Conservation (phyloP, 2,888 invertebrate species). For the Lymantria dispar region DNA sequence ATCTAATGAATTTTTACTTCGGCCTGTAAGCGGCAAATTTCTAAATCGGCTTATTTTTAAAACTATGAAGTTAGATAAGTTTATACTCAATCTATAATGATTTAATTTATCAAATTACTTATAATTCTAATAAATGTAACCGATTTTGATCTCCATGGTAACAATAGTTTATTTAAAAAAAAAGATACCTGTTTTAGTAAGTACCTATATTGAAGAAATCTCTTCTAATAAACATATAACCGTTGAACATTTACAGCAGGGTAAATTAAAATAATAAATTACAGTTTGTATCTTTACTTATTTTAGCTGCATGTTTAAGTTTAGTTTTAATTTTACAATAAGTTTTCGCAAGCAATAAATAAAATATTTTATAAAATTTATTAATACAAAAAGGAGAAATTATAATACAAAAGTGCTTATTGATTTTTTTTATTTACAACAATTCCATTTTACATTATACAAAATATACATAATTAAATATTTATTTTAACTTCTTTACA, state of each 20-base stretch:
- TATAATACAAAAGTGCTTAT: constrained; percentile 67
- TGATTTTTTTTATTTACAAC: constrained; percentile 46
- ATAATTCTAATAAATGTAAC: neutral
- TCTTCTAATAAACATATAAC: neutral
- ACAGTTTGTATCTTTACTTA: constrained; percentile 2
- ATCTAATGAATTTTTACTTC: too few species aligned
- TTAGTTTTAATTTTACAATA: constrained; percentile 36
- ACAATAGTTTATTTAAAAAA: constrained; percentile 10
- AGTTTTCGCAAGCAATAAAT: constrained; percentile 58
- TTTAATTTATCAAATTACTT: neutral
- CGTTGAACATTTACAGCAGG: constrained; percentile 13
- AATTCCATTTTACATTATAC: neutral
- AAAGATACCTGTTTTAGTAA: constrained; percentile 12
- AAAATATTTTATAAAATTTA: constrained; percentile 46
- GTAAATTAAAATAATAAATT: constrained; percentile 8
- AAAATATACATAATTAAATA: neutral
- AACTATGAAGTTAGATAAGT: too few species aligned
- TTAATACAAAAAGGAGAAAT: constrained; percentile 41
- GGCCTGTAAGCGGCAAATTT: too few species aligned
- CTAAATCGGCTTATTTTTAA: too few species aligned
- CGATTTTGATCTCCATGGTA: constrained; percentile 19
- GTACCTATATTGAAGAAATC: constrained; percentile 2
- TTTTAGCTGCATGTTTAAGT: constrained; percentile 25
- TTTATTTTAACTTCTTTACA: neutral
- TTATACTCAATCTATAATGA: too few species aligned